phyloP scores from a whole-genome alignment of 2,797 vertebrate genomes.

The Eulemur coronatus region DNA sequence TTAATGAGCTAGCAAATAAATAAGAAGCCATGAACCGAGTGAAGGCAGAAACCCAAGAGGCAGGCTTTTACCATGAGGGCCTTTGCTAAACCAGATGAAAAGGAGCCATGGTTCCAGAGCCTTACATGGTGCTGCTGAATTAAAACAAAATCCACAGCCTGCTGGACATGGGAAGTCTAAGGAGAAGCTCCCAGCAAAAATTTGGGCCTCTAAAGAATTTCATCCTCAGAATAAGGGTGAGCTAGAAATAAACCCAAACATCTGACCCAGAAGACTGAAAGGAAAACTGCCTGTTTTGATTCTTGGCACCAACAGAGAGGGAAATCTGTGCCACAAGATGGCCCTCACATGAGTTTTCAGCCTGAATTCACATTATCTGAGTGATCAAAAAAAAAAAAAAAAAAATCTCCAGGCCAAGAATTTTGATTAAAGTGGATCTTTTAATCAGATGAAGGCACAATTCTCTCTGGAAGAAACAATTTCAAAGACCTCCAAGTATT shows the following conservation, averaged over 20 bases:
- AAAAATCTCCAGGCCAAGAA: not conserved
- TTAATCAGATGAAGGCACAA: constrained; percentile 22
- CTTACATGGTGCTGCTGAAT: not conserved
- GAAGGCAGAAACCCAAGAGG: not conserved
- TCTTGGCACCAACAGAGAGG: not conserved
- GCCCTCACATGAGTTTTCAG: not conserved
- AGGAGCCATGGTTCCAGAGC: not conserved
- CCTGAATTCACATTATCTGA: not conserved
- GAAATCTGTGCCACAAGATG: not conserved
- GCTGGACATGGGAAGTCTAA: not conserved
- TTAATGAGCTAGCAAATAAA: not conserved
- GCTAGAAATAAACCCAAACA: not conserved
- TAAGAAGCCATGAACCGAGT: not conserved
- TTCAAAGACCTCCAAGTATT: constrained; percentile 47
- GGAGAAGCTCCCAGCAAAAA: not conserved
- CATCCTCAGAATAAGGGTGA: not conserved
- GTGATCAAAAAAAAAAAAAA: not conserved
- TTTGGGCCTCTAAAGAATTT: not conserved
- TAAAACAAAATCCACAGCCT: not conserved
- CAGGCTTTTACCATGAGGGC: not conserved
- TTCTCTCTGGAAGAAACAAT: constrained; percentile 32
- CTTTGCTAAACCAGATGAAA: constrained; percentile 10
- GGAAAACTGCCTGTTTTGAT: not conserved
- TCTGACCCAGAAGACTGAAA: not conserved
- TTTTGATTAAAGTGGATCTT: constrained; percentile 33